Evolutionary conservation across 2,888 invertebrate genomes (phyloP).

Genomic region (Zootermopsis nevadensis): DNA sequence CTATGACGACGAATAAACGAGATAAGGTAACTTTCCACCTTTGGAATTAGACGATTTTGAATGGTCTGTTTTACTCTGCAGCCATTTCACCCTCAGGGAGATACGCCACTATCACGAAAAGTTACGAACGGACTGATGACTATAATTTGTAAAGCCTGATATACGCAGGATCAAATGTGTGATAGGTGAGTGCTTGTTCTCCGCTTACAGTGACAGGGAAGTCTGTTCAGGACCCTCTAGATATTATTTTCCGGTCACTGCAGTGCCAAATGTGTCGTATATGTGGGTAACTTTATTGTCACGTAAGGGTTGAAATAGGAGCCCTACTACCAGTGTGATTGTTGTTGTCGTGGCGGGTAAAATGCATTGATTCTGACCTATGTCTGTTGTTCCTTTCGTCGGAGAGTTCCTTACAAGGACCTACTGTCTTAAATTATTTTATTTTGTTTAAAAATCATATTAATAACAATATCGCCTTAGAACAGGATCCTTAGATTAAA

Average conservation of each 20-base stretch:
- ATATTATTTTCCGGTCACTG: conserved; percentile 19
- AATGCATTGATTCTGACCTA: not conserved
- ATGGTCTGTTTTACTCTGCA: too few species aligned
- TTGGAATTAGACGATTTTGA: too few species aligned
- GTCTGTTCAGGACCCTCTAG: not conserved
- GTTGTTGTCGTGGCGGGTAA: not conserved
- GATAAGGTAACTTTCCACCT: too few species aligned
- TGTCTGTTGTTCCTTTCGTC: not conserved
- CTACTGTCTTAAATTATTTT: too few species aligned
- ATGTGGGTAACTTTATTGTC: conserved; percentile 8
- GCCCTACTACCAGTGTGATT: not conserved
- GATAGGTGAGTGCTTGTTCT: not conserved
- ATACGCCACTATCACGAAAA: too few species aligned
- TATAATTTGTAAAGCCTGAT: not conserved
- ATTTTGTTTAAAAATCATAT: too few species aligned
- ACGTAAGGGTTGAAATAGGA: conserved; percentile 14
- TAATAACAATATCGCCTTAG: too few species aligned
- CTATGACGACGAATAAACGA: too few species aligned
- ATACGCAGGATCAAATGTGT: conserved; percentile 7
- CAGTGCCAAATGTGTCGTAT: conserved; percentile 3
- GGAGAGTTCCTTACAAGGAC: too few species aligned
- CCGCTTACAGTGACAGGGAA: not conserved
- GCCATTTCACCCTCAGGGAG: too few species aligned
- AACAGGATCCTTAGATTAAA: too few species aligned
- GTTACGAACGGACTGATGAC: too few species aligned